Percentiles rank a stretch among this genome's conserved stretches.
These are phyloP conservation scores for Nymphalis c-album DNA, from an alignment of 2,888 invertebrate species.

Conservation along the genomic window DNA sequence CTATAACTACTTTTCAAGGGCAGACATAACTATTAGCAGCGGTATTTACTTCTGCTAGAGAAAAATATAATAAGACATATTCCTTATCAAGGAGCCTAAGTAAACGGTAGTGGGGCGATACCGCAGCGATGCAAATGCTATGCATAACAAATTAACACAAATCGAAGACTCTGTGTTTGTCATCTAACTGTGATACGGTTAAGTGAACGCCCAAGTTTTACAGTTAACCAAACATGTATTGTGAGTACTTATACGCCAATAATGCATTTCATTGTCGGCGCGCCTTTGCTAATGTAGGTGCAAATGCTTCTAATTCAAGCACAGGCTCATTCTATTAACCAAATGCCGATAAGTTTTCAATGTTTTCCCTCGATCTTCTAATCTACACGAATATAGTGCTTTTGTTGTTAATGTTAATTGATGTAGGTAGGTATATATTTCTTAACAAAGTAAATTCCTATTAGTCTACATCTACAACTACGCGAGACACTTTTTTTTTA, in stretches of 20 bases:
- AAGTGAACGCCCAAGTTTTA: slow-evolving; percentile 69
- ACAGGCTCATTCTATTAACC: slow-evolving; percentile 36
- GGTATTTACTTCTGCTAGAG: no score
- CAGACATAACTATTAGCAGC: no score
- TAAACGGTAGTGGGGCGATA: slow-evolving; percentile 43
- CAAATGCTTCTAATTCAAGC: slow-evolving; percentile 54
- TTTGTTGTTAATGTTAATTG: background rate
- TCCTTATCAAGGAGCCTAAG: background rate
- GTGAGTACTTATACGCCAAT: slow-evolving; percentile 68
- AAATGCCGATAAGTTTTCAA: slow-evolving; percentile 34
- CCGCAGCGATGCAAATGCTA: slow-evolving; percentile 58
- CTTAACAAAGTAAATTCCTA: no score
- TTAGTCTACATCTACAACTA: no score
- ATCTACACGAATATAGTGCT: background rate
- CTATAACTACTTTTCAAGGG: no score
- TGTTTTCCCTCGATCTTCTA: slow-evolving; percentile 32
- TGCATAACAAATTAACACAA: slow-evolving; percentile 76
- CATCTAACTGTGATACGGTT: slow-evolving; percentile 71
- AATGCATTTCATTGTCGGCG: slow-evolving; percentile 74
- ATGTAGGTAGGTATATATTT: background rate
- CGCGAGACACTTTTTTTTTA: no score
- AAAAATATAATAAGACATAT: background rate
- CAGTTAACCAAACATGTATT: slow-evolving; percentile 77
- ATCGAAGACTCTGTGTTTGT: slow-evolving; percentile 69
- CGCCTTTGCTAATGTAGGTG: slow-evolving; percentile 61